phyloP scores from a whole-genome alignment of 2,797 vertebrate species.

The Phoxinus dragarum region DNA sequence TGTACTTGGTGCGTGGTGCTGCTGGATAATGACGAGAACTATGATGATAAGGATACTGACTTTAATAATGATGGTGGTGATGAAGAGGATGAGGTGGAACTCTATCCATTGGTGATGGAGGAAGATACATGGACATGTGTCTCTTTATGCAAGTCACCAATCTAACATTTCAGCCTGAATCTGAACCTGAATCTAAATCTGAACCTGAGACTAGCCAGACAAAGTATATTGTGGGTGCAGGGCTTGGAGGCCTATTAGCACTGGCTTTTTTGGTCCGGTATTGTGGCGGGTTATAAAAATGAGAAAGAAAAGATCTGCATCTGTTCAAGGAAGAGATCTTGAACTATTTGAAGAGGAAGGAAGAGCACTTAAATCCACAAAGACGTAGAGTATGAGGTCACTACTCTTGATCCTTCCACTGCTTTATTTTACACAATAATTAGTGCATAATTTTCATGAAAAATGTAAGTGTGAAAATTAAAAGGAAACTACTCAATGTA shows the following conservation, averaged over 20 bases:
- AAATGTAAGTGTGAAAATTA: background rate
- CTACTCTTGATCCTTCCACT: background rate
- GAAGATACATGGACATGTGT: conserved; percentile 56
- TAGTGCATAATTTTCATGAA: background rate
- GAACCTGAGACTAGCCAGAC: background rate
- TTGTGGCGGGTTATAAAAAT: conserved; percentile 42
- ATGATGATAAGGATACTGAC: background rate
- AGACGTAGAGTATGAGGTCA: background rate
- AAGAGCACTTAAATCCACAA: background rate
- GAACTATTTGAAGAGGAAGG: conserved; percentile 12
- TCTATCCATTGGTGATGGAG: background rate
- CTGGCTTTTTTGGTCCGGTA: conserved; percentile 34
- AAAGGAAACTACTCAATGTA: background rate
- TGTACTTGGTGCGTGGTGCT: conserved; percentile 71
- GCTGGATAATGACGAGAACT: background rate
- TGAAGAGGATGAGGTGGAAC: background rate
- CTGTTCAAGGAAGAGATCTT: conserved; percentile 3
- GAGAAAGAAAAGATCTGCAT: conserved; percentile 39
- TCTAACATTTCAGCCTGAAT: conserved; percentile 11
- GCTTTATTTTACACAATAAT: background rate
- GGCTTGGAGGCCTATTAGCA: conserved; percentile 57
- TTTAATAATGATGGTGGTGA: background rate
- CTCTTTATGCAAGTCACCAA: conserved; percentile 65
- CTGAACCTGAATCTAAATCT: rapidly evolving
- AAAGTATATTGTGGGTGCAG: conserved; percentile 37